Percentiles rank a stretch among this genome's conserved stretches.
Evolutionary conservation across 2,113 vertebrate genomes (phyloP).

Genomic region (Entelurus aequoreus): DNA sequence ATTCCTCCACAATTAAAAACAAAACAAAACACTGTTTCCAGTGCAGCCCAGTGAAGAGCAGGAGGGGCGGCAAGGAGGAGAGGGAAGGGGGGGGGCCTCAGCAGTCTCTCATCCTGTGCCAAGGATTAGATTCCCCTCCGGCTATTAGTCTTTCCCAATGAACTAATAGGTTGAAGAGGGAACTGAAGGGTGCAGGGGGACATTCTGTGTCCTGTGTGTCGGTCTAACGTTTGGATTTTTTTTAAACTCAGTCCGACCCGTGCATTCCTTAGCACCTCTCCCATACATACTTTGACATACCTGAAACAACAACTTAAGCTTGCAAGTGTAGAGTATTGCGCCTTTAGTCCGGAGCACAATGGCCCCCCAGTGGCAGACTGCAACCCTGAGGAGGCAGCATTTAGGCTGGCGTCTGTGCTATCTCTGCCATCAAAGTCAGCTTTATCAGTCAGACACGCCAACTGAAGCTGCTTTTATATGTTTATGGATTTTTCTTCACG

Average conservation of each 20-base stretch:
- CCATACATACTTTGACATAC: constrained; percentile 16
- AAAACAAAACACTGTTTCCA: constrained; percentile 48
- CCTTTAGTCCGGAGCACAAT: constrained; percentile 65
- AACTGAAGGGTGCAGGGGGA: background rate
- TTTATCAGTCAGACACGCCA: constrained; percentile 67
- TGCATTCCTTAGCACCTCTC: constrained; percentile 24
- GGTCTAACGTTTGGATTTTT: background rate
- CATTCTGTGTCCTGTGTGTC: constrained; percentile 8
- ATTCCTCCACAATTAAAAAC: constrained; percentile 46
- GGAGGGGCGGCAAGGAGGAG: constrained; percentile 34
- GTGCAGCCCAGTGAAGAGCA: constrained; percentile 43
- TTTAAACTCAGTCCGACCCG: constrained; percentile 7
- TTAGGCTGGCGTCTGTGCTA: constrained; percentile 74
- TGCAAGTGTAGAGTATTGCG: constrained; percentile 11
- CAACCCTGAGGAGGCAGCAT: constrained; percentile 67
- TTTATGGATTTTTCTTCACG: constrained; percentile 67
- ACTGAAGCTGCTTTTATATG: constrained; percentile 71
- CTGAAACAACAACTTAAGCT: constrained; percentile 28
- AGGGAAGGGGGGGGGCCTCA: constrained; percentile 22
- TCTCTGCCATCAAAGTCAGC: constrained; percentile 76
- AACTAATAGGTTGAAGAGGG: constrained; percentile 48
- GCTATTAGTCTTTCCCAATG: constrained; percentile 75
- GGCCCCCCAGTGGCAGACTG: constrained; percentile 60
- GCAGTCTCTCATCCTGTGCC: constrained; percentile 67
- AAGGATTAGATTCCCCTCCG: constrained; percentile 74